A percentile compares a stretch with the other conserved stretches of the same genome.
Evolutionary conservation across 1,140 invertebrate genomes (phyloP).

Genomic region (Brachionus angularis): DNA sequence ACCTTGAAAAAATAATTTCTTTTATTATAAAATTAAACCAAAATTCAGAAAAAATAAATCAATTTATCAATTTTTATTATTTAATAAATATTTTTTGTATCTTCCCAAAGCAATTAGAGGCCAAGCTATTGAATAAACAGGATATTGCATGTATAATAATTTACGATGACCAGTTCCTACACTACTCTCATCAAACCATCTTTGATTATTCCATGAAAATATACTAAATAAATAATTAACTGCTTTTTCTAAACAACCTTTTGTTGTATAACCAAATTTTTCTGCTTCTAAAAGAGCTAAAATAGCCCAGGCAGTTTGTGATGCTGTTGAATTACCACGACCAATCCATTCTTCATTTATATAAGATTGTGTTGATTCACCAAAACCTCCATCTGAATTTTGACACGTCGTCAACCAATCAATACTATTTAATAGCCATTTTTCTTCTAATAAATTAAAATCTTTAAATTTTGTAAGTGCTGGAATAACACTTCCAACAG

Average conservation of each 20-base stretch:
- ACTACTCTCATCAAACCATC: slow-evolving; percentile 30
- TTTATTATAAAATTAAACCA: too few relatives aligned
- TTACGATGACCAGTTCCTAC: slow-evolving; percentile 35
- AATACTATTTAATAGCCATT: slow-evolving; percentile 27
- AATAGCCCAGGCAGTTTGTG: slow-evolving; percentile 36
- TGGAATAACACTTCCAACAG: slow-evolving; percentile 4
- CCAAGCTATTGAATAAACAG: slow-evolving; percentile 35
- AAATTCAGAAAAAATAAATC: too few relatives aligned
- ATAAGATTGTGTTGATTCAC: slow-evolving; percentile 31
- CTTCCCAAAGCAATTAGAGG: slow-evolving; percentile 30
- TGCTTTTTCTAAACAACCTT: slow-evolving; percentile 9
- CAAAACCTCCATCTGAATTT: slow-evolving; percentile 33
- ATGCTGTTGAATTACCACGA: slow-evolving; percentile 1
- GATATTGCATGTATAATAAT: slow-evolving; percentile 42
- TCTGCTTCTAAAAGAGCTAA: slow-evolving; percentile 21
- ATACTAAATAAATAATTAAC: slow-evolving; percentile 2
- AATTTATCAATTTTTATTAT: slow-evolving; percentile 3
- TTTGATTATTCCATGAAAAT: slow-evolving; percentile 3
- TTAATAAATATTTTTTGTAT: slow-evolving; percentile 33
- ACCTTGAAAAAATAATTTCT: too few relatives aligned
- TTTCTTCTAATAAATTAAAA: slow-evolving; percentile 3
- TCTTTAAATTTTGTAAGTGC: neutral
- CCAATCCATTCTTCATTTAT: slow-evolving; percentile 31
- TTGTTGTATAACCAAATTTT: neutral
- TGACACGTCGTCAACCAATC: slow-evolving; percentile 24